Percentiles rank a stretch among this genome's conserved stretches.
Conservation (phyloP, 2,797 vertebrate species). For the Knipowitschia caucasica region DNA sequence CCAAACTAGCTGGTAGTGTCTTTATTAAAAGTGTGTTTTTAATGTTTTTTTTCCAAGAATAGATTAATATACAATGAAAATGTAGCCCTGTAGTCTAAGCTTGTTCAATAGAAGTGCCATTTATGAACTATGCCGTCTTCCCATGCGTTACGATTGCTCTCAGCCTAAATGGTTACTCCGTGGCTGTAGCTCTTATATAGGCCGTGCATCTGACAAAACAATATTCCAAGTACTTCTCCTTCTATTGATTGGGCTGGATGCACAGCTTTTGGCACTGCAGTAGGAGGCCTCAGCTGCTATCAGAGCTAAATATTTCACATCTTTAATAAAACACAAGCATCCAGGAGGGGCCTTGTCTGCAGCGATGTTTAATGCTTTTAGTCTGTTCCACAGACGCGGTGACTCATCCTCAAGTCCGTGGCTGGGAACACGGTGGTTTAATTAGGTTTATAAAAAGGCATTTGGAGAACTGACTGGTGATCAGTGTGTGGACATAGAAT, state of each 20-base stretch:
- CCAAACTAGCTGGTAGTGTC: neutral
- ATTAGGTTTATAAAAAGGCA: slow-evolving; percentile 25
- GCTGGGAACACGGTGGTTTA: slow-evolving; percentile 14
- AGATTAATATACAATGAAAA: neutral
- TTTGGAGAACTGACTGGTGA: slow-evolving; percentile 4
- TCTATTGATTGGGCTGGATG: slow-evolving; percentile 3
- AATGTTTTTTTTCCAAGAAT: neutral
- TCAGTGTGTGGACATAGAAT: neutral
- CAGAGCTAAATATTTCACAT: slow-evolving; percentile 42
- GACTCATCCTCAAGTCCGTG: slow-evolving; percentile 36
- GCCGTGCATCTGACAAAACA: neutral
- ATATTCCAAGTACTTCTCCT: slow-evolving; percentile 1
- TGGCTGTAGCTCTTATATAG: neutral
- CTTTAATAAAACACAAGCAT: slow-evolving; percentile 37
- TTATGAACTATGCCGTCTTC: slow-evolving; percentile 6
- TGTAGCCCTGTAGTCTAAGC: neutral
- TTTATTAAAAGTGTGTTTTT: neutral
- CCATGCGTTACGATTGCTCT: neutral
- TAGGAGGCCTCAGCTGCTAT: slow-evolving; percentile 20
- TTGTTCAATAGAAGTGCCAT: slow-evolving; percentile 2
- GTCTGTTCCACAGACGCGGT: slow-evolving; percentile 28
- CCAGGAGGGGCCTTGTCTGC: slow-evolving; percentile 11
- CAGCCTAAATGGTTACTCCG: slow-evolving; percentile 1
- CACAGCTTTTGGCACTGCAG: slow-evolving; percentile 5
- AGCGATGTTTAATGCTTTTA: slow-evolving; percentile 23